Base-by-base conservation (phyloP, 2,797 vertebrate species). In the Muscicapa comitata region DNA sequence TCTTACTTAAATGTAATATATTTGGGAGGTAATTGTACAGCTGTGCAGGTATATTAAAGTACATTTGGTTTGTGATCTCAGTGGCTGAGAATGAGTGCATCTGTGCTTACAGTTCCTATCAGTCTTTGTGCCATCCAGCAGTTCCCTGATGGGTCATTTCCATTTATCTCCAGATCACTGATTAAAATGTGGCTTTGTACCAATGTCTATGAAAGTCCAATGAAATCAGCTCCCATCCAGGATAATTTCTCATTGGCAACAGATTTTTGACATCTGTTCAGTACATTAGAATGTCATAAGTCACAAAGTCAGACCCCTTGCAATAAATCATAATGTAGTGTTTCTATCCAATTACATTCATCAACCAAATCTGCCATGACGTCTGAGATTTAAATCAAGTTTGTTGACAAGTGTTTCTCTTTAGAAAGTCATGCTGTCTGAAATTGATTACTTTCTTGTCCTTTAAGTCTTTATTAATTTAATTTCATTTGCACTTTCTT, bases 381-480 rank as follows among this genome's bases (percentile, higher is more conserved):
- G 3, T 88, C 55, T 81, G 62, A 95, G 86, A 78, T 92, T 94
- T 94, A 94, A 90, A 95, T 95, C 90, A 93, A 84, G 67, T 73
- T 90, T 86, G 88, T 84, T 94, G 94, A 84, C 93, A 94, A 76
- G 90, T 75, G 59, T 73, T 76, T 85, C 53, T 90, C 76, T 95
- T 81, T 73, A 90, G 86, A 86, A 88, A 94, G 82, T 90, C 73
- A 80, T 33, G 55, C 59, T 73, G 73, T 59, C 63, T 93, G 80
- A 93, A 93, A 95, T 53, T 9, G 76, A 95, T 95, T 94, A 84
- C 63, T 79, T 94, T 82, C 80, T 81, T 93, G 80, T 51, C 80
- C 92, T 95, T 86, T 95, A 85, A 95, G 73, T 84, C 55, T 93
- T 94, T 93, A 95, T 89, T 91, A 85, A 89, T 96, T 92, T 79